Evolutionary conservation across 2,888 invertebrate genomes (phyloP), one percentile per base, ranked within the genome.

Genomic region (Nomada hirtipes): DNA sequence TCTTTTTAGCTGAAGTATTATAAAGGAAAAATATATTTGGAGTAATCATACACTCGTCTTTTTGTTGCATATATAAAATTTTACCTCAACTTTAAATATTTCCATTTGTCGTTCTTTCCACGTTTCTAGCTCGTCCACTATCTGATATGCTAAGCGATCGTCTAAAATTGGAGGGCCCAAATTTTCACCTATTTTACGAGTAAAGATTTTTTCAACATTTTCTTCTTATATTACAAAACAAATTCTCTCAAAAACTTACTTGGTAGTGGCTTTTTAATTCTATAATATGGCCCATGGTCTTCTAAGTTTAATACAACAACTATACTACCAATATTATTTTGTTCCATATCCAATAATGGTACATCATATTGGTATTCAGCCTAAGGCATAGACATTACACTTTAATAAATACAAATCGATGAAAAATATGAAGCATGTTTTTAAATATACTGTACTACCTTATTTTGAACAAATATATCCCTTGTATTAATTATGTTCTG

Each of bases 91-190:
- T 89, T 95, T 95, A 89, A 96, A 97, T 10, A 95, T 90, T 80
- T 95, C 95, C 89, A 96, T 96, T 89, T 97, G 96, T 42, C 95
- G 94, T 82, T 96, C 95, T 90, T 97, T 97, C 97, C 97, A 97
- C 36, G 95, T 95, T 89, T 96, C 96, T 1, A 97, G 93, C 82
- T 97, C 96, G 52, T 96, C 95, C 0, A 97, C 95, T 86, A 96
- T 95, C 92, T 95, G 95, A 29, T 95, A 93, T 0, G 94, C 94
- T 80, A 94, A 85, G 77, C 88, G 90, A 57, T 93, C 93, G 68
- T 94, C 91, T 36, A 93, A 83, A 73, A 92, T 91, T 29, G 93
- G 92, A 15, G 92, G 92, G 0, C 92, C 93, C 42, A 92, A 83
- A 85, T 91, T 91, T 84, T 92, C 91, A 53, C 80, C 92, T 92